These are phyloP conservation scores for Philereme vetulata DNA, from an alignment of 2,888 invertebrate species.

Conservation along the genomic window DNA sequence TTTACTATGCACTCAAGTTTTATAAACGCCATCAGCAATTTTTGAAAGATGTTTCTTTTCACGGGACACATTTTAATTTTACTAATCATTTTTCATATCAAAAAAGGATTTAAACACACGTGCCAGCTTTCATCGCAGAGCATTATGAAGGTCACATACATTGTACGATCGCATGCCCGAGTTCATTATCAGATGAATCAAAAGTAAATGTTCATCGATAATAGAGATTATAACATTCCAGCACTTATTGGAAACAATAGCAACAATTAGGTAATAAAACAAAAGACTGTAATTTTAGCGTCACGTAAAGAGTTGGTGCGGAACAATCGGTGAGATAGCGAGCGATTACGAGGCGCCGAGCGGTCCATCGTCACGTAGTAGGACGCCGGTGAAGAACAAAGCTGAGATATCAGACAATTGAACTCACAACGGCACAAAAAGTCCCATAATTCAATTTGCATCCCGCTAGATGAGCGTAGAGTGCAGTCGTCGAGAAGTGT, in stretches of 20 bases:
- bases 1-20: slow-evolving; percentile 56
- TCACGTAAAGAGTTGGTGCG: slow-evolving; percentile 70
- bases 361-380: slow-evolving; percentile 77
- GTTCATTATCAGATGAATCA: slow-evolving; percentile 43
- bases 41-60: slow-evolving; percentile 13
- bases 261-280: slow-evolving; percentile 79
- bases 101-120: slow-evolving; percentile 5
- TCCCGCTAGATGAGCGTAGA: slow-evolving; percentile 78
- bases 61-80: slow-evolving; percentile 1
- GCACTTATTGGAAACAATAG: slow-evolving; percentile 73
- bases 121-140: slow-evolving; percentile 28
- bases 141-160: slow-evolving; percentile 31
- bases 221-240: slow-evolving; percentile 55
- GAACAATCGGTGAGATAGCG: slow-evolving; percentile 69
- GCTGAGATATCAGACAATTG: slow-evolving; percentile 75
- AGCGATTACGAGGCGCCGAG: slow-evolving; percentile 73
- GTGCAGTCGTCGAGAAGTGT: slow-evolving; percentile 71
- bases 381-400: slow-evolving; percentile 75
- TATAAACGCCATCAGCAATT: slow-evolving; percentile 52
- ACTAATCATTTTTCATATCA: slow-evolving; percentile 1
- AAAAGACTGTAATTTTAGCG: slow-evolving; percentile 77
- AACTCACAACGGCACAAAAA: slow-evolving; percentile 69
- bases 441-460: slow-evolving; percentile 84
- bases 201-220: slow-evolving; percentile 51
- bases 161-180: slow-evolving; percentile 34